Conservation (phyloP, 1,140 invertebrate genomes). For the Archivesica marissinica region DNA sequence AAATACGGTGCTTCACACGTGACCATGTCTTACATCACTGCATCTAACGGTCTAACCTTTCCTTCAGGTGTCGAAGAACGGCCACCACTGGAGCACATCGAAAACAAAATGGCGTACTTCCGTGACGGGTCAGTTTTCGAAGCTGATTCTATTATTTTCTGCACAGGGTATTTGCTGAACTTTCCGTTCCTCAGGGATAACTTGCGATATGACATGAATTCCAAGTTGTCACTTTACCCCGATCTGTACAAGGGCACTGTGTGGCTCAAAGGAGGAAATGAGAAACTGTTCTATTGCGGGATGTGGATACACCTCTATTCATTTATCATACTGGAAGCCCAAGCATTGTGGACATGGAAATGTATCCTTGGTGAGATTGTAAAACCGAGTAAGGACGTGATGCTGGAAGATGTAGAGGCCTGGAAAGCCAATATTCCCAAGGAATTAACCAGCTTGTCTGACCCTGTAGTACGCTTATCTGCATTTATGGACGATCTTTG, state of each 20-base stretch:
- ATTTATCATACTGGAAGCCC: conserved; percentile 61
- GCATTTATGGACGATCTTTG: too few species aligned
- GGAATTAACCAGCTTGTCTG: too few species aligned
- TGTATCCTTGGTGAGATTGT: too few species aligned
- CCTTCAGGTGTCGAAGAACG: conserved; percentile 49
- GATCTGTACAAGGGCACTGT: conserved; percentile 58
- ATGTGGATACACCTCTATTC: conserved; percentile 53
- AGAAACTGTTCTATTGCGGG: conserved; percentile 58
- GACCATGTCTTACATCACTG: conserved; percentile 18
- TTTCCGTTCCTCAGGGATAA: conserved; percentile 53
- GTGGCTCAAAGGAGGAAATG: conserved; percentile 53
- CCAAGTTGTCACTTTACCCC: not conserved
- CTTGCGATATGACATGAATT: conserved; percentile 42
- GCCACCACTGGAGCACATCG: conserved; percentile 24
- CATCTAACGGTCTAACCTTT: conserved; percentile 41
- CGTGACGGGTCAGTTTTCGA: conserved; percentile 49
- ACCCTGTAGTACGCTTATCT: too few species aligned
- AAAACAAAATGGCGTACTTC: conserved; percentile 46
- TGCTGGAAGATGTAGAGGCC: too few species aligned
- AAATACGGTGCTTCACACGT: conserved; percentile 46
- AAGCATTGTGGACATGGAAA: conserved; percentile 54
- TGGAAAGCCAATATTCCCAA: too few species aligned
- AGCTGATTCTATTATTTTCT: conserved; percentile 51
- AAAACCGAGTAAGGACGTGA: too few species aligned
- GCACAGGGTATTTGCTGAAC: conserved; percentile 48